A percentile compares a stretch with the other conserved stretches of the same genome.
phyloP scores from a whole-genome alignment of 2,888 invertebrate species.

The Protophormia terraenovae region DNA sequence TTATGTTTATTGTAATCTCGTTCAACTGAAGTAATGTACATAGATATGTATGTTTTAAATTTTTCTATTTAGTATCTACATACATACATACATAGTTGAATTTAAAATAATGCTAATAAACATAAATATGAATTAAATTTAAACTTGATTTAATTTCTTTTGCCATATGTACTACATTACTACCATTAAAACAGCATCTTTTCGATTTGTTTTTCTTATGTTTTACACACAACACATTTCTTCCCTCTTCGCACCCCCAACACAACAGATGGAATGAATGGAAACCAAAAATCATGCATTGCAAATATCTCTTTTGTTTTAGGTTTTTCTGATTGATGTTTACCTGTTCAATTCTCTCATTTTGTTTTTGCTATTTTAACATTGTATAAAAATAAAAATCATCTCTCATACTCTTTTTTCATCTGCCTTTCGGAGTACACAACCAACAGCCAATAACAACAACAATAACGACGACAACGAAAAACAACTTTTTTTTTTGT shows the following conservation, averaged over 20 bases:
- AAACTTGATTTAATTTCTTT: constrained; percentile 3
- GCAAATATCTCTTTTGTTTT: constrained; percentile 9
- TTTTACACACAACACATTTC: background rate
- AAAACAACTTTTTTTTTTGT: constrained; percentile 54
- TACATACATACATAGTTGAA: background rate
- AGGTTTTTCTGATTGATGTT: constrained; percentile 33
- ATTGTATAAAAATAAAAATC: background rate
- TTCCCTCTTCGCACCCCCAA: background rate
- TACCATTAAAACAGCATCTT: background rate
- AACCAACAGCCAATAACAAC: background rate
- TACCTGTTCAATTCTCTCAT: constrained; percentile 61
- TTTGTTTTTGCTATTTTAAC: constrained; percentile 18
- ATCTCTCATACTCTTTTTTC: constrained; percentile 52
- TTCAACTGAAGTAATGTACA: too few relatives aligned
- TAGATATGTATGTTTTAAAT: too few relatives aligned
- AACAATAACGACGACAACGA: constrained; percentile 35
- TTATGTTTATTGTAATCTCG: too few relatives aligned
- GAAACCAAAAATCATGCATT: background rate
- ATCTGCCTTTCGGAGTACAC: constrained; percentile 41
- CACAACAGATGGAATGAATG: background rate
- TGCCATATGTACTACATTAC: background rate
- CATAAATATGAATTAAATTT: background rate
- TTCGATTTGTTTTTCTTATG: background rate
- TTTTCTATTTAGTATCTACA: too few relatives aligned
- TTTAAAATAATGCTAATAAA: too few relatives aligned